Conservation (phyloP, 2,797 vertebrate species). For the Tolypeutes matacus region DNA sequence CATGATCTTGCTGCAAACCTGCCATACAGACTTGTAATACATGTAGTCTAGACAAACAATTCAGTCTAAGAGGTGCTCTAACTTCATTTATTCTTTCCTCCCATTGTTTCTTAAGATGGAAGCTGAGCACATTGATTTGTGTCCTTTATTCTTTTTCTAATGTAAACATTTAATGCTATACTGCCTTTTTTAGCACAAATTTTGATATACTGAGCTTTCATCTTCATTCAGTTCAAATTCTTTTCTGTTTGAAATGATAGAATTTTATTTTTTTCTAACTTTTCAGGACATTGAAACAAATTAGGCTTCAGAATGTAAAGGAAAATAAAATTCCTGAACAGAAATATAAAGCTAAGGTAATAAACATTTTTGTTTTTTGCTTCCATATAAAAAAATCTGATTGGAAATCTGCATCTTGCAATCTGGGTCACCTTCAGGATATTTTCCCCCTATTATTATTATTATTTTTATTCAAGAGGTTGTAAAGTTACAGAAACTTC, state of each 20-base stretch:
- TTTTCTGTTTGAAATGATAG: background rate
- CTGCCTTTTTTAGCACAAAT: background rate
- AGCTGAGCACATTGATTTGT: background rate
- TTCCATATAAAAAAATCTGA: background rate
- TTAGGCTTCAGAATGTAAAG: slow-evolving; percentile 83
- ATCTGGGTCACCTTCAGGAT: background rate
- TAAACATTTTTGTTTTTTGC: background rate
- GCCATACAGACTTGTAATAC: slow-evolving; percentile 91
- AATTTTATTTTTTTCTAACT: slow-evolving; percentile 28
- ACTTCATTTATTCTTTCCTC: slow-evolving; percentile 61
- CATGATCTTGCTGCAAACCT: too few species aligned
- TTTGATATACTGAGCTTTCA: background rate
- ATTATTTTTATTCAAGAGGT: too few species aligned
- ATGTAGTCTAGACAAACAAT: slow-evolving; percentile 89
- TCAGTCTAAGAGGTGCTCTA: slow-evolving; percentile 89
- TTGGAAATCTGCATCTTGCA: background rate
- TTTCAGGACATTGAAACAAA: slow-evolving; percentile 87
- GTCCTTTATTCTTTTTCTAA: background rate
- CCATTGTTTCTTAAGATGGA: background rate
- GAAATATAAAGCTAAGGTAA: slow-evolving; percentile 89
- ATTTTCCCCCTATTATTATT: background rate
- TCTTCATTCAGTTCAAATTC: background rate
- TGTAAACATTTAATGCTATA: background rate
- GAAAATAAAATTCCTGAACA: slow-evolving; percentile 83
- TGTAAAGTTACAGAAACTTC: too few species aligned